Base-by-base conservation (phyloP, 2,113 vertebrate genomes). In the Gopherus evgoodei region DNA sequence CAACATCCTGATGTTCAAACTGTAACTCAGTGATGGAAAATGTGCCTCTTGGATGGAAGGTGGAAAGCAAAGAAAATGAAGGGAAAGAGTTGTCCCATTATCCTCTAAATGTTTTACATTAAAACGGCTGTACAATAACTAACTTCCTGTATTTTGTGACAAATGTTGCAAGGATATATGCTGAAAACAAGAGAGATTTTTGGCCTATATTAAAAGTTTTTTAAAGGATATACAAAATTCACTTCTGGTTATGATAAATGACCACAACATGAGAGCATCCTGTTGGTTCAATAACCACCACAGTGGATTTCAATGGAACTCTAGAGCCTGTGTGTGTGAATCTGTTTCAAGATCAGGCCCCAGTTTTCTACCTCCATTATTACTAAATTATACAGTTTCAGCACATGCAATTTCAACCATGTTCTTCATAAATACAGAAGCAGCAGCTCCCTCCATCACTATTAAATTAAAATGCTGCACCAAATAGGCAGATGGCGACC, bases 1-100 rank as follows among this genome's bases (percentile, higher is more conserved):
- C 92, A 98, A 98, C 85, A 97, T 95, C 97, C 96, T 97, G 91
- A 95, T 91, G 87, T 95, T 96, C 92, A 95, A 96, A 97, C 84
- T 96, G 93, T 90, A 89, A 92, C 6, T 35, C 87, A 96, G 95
- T 96, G 95, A 97, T 83, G 92, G 97, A 98, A 98, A 98, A 97
- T 93, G 81, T 97, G 90, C 82, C 87, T 95, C 94, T 91, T 17
- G 49, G 89, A 85, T 83, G 89, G 94, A 91, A 95, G 90, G 21
- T 88, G 31, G 12, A 11, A 27, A 91, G 84, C 65, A 80, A 86
- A 84, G 83, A 57, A 93, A 88, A 87, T 92, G 38, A 80, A 90
- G 87, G 91, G 76, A 24, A 52, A 93, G 94, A 90, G 42, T n/a
- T 89, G 57, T 93, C 82, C 65, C 91, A 92, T 89, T 95, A 93